These are phyloP conservation scores for Calameuta idolon DNA, from an alignment of 2,888 invertebrate species.

Conservation along the genomic window DNA sequence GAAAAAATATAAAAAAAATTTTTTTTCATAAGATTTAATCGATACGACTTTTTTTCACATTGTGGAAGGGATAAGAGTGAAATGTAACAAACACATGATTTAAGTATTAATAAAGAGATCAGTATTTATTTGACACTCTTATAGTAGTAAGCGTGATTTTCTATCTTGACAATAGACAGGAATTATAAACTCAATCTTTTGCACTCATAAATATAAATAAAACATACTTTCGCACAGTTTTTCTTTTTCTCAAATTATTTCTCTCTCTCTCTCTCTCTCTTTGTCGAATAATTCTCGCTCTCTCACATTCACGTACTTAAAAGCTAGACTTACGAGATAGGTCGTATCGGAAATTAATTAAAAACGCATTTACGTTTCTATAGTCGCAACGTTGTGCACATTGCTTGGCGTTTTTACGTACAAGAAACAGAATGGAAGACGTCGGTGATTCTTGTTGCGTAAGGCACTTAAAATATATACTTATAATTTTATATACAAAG, in stretches of 20 bases:
- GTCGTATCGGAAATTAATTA: conserved; percentile 18
- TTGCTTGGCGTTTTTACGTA: conserved; percentile 20
- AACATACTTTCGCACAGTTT: conserved; percentile 37
- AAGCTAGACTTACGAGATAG: conserved; percentile 15
- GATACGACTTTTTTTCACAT: neutral
- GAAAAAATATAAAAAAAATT: neutral
- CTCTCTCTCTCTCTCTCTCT: conserved; percentile 38
- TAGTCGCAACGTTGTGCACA: conserved; percentile 32
- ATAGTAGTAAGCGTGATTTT: conserved; percentile 64
- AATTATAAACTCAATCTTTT: conserved; percentile 55
- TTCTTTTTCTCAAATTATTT: conserved; percentile 18
- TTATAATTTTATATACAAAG: conserved; percentile 34
- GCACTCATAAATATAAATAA: conserved; percentile 55
- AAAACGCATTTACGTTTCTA: conserved; percentile 28
- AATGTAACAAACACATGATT: conserved; percentile 28
- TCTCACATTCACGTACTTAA: conserved; percentile 11
- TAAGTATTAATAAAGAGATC: conserved; percentile 61
- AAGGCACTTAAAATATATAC: conserved; percentile 64
- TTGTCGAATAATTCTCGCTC: conserved; percentile 6
- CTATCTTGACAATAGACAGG: conserved; percentile 61
- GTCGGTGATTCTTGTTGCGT: conserved; percentile 66
- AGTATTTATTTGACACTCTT: conserved; percentile 66
- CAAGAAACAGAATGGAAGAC: conserved; percentile 65
- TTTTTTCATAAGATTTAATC: neutral
- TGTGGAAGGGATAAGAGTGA: conserved; percentile 23